Conservation (phyloP, 2,888 invertebrate species). For the Sturmia bella region DNA sequence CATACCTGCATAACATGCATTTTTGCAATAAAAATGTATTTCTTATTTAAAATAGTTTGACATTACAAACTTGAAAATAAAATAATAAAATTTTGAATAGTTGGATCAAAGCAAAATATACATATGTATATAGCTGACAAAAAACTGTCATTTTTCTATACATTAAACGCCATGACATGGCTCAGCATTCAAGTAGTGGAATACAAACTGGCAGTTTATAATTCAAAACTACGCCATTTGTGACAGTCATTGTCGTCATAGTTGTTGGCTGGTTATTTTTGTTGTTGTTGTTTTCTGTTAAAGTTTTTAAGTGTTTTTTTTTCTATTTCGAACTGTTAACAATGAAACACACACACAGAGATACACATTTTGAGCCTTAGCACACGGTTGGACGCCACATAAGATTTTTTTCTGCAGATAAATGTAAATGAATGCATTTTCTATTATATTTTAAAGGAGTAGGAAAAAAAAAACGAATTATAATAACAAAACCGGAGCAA, state of each 20-base stretch:
- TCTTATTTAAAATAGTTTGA: slow-evolving; percentile 20
- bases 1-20: background rate
- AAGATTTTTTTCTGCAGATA: slow-evolving; percentile 62
- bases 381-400: slow-evolving; percentile 62
- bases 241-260: slow-evolving; percentile 69
- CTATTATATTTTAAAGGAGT: slow-evolving; percentile 43
- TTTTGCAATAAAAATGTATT: slow-evolving; percentile 6
- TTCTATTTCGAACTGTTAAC: slow-evolving; percentile 57
- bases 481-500: background rate
- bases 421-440: slow-evolving; percentile 66
- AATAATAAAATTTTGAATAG: background rate
- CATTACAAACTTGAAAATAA: slow-evolving; percentile 6
- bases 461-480: slow-evolving; percentile 1
- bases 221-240: slow-evolving; percentile 71
- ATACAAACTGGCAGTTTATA: slow-evolving; percentile 70
- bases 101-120: background rate
- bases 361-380: background rate
- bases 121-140: no score
- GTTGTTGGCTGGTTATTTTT: slow-evolving; percentile 53
- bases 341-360: slow-evolving; percentile 37
- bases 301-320: slow-evolving; percentile 36
- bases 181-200: slow-evolving; percentile 59
- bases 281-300: slow-evolving; percentile 4
- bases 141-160: slow-evolving; percentile 52
- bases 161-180: slow-evolving; percentile 50